Base-by-base conservation (phyloP, 35 echinoderm and acorn worm genomes). In the Apostichopus japonicus region DNA sequence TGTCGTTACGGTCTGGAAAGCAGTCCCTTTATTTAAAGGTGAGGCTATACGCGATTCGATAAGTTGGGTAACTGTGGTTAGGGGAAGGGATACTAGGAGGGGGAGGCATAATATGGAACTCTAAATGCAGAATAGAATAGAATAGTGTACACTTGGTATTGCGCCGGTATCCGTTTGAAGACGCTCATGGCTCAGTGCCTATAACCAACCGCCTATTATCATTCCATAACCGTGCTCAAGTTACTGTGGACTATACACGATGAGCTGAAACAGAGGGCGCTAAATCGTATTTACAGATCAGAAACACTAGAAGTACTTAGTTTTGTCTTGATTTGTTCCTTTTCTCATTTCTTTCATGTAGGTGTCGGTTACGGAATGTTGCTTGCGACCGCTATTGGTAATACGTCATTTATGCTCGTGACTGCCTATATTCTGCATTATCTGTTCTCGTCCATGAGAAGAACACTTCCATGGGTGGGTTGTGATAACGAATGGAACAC, bases 321-420 rank as follows among this genome's bases (percentile, higher is more conserved):
- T 14, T 77, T 77, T 77, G 24, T 14, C 19, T 77, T 77, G 10
- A 23, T 77, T 77, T 77, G 10, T 77, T 77, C 19, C 8, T 14
- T 77, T 10, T 77, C 19, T 77, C 19, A 15, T 19, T 77, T 8
- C 7, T 77, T 77, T 19, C 24, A 19, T 53, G 51, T 23, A 98
- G 94, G 96, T 84, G 72, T 98, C 80, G 96, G 92, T 8, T 98
- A 98, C 72, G 94, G 94, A 10, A 95, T 95, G 94, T 19, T 84
- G 6, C 57, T 84, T 58, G 81, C 81, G 1, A 59, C 81, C 1
- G 81, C 54, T 21, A 84, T 84, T 57, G 81, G 81, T 2, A 84
- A 84, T 84, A 84, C 56, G 10, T 84, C 81, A 9, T 84, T 23
- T 57, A 78, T 98, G 87, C 21, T 98, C 17, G 93, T 96, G 19